These are phyloP conservation scores for Morpho helenor DNA, from an alignment of 2,888 invertebrate genomes.

Conservation along the genomic window DNA sequence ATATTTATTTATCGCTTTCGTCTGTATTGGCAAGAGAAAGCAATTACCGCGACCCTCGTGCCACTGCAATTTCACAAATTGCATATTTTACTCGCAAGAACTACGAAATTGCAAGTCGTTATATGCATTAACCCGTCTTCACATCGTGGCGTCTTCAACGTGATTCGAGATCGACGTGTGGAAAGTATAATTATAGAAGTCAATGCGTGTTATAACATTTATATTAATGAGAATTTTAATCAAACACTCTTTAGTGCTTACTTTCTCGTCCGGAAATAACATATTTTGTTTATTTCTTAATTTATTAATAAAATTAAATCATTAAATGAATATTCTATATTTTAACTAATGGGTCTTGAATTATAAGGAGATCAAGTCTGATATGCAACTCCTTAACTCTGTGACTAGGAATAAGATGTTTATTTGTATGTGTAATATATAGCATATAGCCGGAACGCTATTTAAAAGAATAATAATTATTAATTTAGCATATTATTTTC, in stretches of 20 bases:
- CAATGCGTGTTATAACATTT: constrained; percentile 20
- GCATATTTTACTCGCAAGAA: constrained; percentile 65
- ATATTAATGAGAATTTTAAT: constrained; percentile 11
- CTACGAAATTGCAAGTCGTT: constrained; percentile 64
- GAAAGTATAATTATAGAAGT: constrained; percentile 28
- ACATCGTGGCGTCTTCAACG: constrained; percentile 35
- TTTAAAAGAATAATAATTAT: too few relatives aligned
- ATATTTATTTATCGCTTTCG: constrained; percentile 67
- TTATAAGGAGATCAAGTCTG: too few relatives aligned
- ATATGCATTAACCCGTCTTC: constrained; percentile 53
- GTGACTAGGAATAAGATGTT: too few relatives aligned
- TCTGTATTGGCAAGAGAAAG: constrained; percentile 51
- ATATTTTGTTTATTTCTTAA: too few relatives aligned
- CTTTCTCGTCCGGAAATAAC: too few relatives aligned
- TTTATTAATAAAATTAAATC: too few relatives aligned
- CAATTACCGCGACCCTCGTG: constrained; percentile 62
- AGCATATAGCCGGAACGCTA: too few relatives aligned
- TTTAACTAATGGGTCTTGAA: too few relatives aligned
- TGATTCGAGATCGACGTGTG: constrained; percentile 28
- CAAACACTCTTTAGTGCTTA: neutral
- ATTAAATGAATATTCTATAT: too few relatives aligned
- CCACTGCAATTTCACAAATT: constrained; percentile 71
- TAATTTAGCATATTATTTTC: too few relatives aligned
- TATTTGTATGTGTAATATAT: too few relatives aligned
- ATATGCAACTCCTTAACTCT: too few relatives aligned